These are phyloP conservation scores for Manduca sexta DNA, from an alignment of 1,140 invertebrate species.

Conservation along the genomic window DNA sequence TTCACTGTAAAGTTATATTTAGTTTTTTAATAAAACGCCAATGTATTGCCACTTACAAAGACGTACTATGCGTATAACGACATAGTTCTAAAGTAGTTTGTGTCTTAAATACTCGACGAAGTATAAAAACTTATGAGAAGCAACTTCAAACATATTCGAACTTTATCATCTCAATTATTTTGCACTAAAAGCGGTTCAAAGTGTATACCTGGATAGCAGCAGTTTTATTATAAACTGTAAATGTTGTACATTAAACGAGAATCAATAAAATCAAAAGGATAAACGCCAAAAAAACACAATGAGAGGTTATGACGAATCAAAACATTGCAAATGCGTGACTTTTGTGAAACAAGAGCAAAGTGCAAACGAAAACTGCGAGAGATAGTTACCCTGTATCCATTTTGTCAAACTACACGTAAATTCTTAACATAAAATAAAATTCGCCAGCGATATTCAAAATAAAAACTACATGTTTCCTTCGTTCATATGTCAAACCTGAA, in stretches of 20 bases:
- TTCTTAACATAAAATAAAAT: conserved; percentile 45
- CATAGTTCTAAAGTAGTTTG: too few relatives aligned
- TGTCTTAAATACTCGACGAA: too few relatives aligned
- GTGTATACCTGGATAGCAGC: not conserved
- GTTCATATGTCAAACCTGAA: conserved; percentile 66
- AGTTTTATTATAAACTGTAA: conserved; percentile 1
- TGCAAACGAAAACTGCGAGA: conserved; percentile 18
- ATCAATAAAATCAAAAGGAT: conserved; percentile 15
- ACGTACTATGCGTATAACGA: not conserved
- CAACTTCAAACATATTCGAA: too few relatives aligned
- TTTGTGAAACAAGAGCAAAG: conserved; percentile 18
- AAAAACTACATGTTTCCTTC: conserved; percentile 70
- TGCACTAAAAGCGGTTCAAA: too few relatives aligned
- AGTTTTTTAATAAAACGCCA: not conserved
- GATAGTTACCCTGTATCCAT: conserved; percentile 68
- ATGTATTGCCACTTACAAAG: not conserved
- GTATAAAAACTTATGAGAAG: too few relatives aligned
- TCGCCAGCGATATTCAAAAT: conserved; percentile 63
- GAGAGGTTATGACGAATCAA: conserved; percentile 54
- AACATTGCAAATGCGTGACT: conserved; percentile 33
- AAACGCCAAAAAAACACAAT: conserved; percentile 16
- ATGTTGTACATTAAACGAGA: conserved; percentile 6
- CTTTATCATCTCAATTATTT: too few relatives aligned
- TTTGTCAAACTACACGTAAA: conserved; percentile 33
- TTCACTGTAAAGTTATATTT: too few relatives aligned